Conservation (phyloP, 2,888 invertebrate genomes). For the Pyrochroa serraticornis region DNA sequence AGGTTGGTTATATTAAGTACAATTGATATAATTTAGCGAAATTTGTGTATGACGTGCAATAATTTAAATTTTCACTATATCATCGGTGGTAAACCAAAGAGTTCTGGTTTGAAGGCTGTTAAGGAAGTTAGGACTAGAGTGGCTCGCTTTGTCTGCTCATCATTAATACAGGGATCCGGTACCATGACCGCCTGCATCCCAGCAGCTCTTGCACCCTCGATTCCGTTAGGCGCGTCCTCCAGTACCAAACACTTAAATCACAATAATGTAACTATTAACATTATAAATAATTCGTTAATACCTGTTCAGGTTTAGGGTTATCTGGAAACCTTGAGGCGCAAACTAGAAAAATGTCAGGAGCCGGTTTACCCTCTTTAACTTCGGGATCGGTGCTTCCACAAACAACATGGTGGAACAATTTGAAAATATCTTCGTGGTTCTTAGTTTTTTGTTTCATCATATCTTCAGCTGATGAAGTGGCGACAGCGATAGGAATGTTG, state of each 20-base stretch:
- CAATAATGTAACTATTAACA: constrained; percentile 13
- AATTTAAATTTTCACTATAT: too few relatives aligned
- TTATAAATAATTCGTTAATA: constrained; percentile 25
- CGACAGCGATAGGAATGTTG: constrained; percentile 70
- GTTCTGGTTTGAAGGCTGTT: constrained; percentile 80
- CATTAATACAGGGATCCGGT: constrained; percentile 66
- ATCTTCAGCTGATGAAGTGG: constrained; percentile 68
- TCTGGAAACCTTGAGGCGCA: constrained; percentile 66
- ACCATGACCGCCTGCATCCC: constrained; percentile 90
- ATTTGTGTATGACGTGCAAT: too few relatives aligned
- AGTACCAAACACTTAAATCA: constrained; percentile 73
- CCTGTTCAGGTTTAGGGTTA: constrained; percentile 56
- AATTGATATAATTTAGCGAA: too few relatives aligned
- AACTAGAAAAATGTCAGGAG: constrained; percentile 72
- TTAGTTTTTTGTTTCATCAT: constrained; percentile 64
- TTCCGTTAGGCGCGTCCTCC: constrained; percentile 92
- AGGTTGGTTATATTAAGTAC: too few relatives aligned
- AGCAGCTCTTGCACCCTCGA: constrained; percentile 76
- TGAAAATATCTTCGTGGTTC: constrained; percentile 60
- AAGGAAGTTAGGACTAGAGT: constrained; percentile 76
- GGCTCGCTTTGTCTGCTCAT: constrained; percentile 63
- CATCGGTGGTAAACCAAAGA: constrained; percentile 77
- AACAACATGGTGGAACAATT: constrained; percentile 65
- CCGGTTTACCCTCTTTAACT: constrained; percentile 73
- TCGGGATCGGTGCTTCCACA: constrained; percentile 70